Evolutionary conservation across 1,140 invertebrate species (phyloP).

Genomic region (Trichonephila inaurata): DNA sequence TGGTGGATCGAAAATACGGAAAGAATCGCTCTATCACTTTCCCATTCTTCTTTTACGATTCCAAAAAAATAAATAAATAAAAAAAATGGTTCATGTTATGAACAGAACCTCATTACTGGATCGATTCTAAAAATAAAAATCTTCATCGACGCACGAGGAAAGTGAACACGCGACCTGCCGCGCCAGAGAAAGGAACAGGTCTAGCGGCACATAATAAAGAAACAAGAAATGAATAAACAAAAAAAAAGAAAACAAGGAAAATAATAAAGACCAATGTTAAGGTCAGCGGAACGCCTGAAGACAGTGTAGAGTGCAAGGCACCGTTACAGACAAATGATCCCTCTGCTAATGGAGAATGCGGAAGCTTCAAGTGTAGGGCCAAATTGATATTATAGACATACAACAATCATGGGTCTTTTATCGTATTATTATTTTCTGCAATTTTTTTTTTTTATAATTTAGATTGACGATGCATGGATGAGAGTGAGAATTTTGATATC

Average conservation of each 20-base stretch:
- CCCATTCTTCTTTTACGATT: neutral
- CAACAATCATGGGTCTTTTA: neutral
- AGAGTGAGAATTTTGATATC: slow-evolving; percentile 1
- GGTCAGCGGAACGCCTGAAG: slow-evolving; percentile 70
- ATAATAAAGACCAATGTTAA: slow-evolving; percentile 65
- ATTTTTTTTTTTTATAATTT: neutral
- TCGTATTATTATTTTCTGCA: neutral
- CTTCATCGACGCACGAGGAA: slow-evolving; percentile 43
- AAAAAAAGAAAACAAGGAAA: slow-evolving; percentile 18
- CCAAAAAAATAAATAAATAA: neutral
- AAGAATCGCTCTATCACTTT: neutral
- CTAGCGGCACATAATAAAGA: slow-evolving; percentile 43
- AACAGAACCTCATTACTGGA: neutral
- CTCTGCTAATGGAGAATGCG: slow-evolving; percentile 60
- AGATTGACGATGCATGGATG: neutral
- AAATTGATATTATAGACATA: slow-evolving; percentile 20
- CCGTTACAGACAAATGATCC: slow-evolving; percentile 63
- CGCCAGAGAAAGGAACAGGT: slow-evolving; percentile 65
- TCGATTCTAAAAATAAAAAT: slow-evolving; percentile 3
- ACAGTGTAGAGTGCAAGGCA: slow-evolving; percentile 61
- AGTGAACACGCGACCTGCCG: slow-evolving; percentile 63
- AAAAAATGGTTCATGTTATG: neutral
- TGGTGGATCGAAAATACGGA: too few relatives aligned
- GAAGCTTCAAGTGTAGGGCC: slow-evolving; percentile 23
- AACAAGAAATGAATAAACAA: neutral